Base-by-base conservation (phyloP, 2,113 vertebrate genomes). In the Tupaia chinensis region DNA sequence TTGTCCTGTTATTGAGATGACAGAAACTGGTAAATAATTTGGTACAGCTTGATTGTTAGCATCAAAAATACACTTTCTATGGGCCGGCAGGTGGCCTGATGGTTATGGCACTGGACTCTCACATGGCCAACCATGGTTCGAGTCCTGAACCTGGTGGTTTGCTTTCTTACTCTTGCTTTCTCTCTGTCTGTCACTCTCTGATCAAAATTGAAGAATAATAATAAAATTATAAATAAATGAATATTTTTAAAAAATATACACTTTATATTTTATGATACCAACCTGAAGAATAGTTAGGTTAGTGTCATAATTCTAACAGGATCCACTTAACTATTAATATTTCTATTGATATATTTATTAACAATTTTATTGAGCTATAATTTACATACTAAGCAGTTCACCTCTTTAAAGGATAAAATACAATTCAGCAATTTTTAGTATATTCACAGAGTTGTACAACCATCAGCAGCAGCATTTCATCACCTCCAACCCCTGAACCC, bases 321-420 rank as follows among this genome's bases (percentile, higher is more conserved):
- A 79, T 76, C 17, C 32, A 68, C 23, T 90, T 95, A 87, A 29
- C 76, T 70, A 15, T 80, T 93, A 83, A 90, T 92, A 79, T 25
- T 87, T 2, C 12, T 20, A 61, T 82, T 82, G 54, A 8, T 80
- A 83, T 89, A 94, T 65, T 83, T 68, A 80, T 14, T 84, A 54
- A 27, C 27, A 89, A 15, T 65, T 93, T 89, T 89, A 78, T 77
- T 81, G 34, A 90, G 13, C 27, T 92, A 19, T 69, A 84, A 84
- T 87, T 87, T 19, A 32, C 19, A 56, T 76, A 61, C 10, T 70
- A 34, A 93, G 76, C 32, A 78, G 44, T 66, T 78, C 44, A 90
- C 7, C 56, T 80, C 54, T 88, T 76, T 92, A 54, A 92, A 80
- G 7, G 85, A 13, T 92, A 61, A 19, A 85, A 61, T 96, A 61